phyloP scores from a whole-genome alignment of 2,888 invertebrate genomes.

The Halictus ligatus region DNA sequence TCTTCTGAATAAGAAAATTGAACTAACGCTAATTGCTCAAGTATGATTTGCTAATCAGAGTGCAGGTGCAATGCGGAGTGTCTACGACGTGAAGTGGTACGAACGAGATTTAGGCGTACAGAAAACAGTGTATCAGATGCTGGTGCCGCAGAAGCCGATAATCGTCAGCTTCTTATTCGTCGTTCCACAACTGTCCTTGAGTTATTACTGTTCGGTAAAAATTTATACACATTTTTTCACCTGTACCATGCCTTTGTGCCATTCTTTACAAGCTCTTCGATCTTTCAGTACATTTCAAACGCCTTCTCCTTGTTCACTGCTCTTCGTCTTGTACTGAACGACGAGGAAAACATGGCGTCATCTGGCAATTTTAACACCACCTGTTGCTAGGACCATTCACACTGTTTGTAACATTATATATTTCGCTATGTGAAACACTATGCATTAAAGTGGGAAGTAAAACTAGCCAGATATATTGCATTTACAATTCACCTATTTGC shows the following conservation, averaged over 20 bases:
- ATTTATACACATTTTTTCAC: neutral
- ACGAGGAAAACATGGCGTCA: neutral
- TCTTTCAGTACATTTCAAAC: slow-evolving; percentile 65
- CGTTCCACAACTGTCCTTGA: slow-evolving; percentile 60
- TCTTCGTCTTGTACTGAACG: slow-evolving; percentile 35
- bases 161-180: slow-evolving; percentile 53
- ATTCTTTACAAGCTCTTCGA: neutral
- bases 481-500: neutral
- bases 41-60: slow-evolving; percentile 38
- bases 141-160: slow-evolving; percentile 60
- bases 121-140: slow-evolving; percentile 16
- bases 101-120: slow-evolving; percentile 20
- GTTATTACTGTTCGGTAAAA: slow-evolving; percentile 59
- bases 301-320: slow-evolving; percentile 65
- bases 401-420: neutral
- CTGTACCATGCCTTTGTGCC: neutral
- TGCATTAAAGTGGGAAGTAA: neutral
- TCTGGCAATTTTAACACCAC: neutral
- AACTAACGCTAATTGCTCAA: neutral
- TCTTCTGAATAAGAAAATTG: neutral
- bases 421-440: neutral
- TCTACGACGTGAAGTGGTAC: slow-evolving; percentile 51
- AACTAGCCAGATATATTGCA: neutral
- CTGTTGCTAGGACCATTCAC: neutral
- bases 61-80: neutral